Base-by-base conservation (phyloP, 2,888 invertebrate species). In the Platerodrilus igneus region DNA sequence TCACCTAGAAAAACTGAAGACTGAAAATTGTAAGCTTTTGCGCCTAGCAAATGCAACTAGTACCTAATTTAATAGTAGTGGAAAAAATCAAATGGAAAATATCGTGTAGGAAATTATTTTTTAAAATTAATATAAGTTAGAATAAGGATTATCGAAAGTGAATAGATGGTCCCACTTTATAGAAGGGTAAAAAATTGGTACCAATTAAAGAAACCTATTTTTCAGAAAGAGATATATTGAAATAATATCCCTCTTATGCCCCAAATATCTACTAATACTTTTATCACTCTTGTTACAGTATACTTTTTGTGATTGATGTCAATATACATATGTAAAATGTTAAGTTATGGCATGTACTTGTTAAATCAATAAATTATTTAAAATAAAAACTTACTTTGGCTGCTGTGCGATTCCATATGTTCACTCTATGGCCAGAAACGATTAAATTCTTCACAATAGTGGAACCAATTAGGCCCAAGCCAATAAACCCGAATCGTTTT, bases 391-490 rank as follows among this genome's bases (percentile, higher is more conserved):
- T 73, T 74, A 90, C 89, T 87, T 93, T 95, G 44, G 85, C 81
- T 35, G 83, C 79, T 36, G 91, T 88, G 57, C 95, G 79, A 72
- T 94, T 95, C 94, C 94, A 96, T 35, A 96, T 83, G 51, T 88
- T 79, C 34, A 96, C 91, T 61, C 84, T 86, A 65, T 96, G 95
- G 0, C 94, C 94, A 3, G 93, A 91, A 68, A 88, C 86, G 58
- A 95, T 79, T 35, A 96, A 76, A 68, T 95, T 95, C 75, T 92
- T 93, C 10, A 95, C 93, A 62, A 96, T 88, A 15, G 92, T 92
- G 43, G 86, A 82, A 31, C 95, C 95, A 88, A 96, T 95, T 62
- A 90, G 89, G 38, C 95, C 95, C 18, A 96, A 76, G 0, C 96
- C 96, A 16, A 96, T 79, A 70, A 96, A 95, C 16, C 96, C 96